phyloP scores from a whole-genome alignment of 2,888 invertebrate species.

The Mystacides longicornis region DNA sequence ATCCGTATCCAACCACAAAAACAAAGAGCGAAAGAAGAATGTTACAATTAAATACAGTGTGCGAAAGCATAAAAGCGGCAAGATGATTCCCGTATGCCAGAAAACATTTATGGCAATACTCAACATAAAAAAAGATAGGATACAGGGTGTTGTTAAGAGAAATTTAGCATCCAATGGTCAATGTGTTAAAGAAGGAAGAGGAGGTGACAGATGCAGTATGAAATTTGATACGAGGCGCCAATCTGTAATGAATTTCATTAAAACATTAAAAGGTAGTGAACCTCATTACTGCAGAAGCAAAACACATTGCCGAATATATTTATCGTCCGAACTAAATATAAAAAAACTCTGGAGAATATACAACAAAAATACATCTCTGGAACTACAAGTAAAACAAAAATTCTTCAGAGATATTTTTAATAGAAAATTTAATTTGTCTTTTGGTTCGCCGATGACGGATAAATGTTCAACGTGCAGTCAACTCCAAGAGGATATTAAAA shows the following conservation, averaged over 20 bases:
- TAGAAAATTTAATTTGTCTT: slow-evolving; percentile 24
- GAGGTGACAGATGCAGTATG: neutral
- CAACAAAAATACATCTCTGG: slow-evolving; percentile 2
- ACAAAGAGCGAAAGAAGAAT: neutral
- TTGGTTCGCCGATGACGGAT: slow-evolving; percentile 22
- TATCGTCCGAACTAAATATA: slow-evolving; percentile 22
- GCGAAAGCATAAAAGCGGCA: neutral
- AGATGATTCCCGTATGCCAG: neutral
- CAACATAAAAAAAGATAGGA: neutral
- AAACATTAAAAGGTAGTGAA: slow-evolving; percentile 18
- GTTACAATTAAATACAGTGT: slow-evolving; percentile 1
- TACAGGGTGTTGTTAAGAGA: neutral
- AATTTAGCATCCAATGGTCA: neutral
- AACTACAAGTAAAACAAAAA: slow-evolving; percentile 12
- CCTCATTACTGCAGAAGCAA: slow-evolving; percentile 22
- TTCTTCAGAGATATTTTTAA: slow-evolving; percentile 23
- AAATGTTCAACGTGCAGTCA: slow-evolving; percentile 22
- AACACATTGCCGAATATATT: slow-evolving; percentile 16
- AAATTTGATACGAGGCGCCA: neutral
- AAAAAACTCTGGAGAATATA: slow-evolving; percentile 20
- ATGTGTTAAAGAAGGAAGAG: neutral
- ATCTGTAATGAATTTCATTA: slow-evolving; percentile 13
- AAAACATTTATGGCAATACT: neutral
- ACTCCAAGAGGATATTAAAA: slow-evolving; percentile 14
- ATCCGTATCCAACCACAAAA: neutral